These are phyloP conservation scores for Polyergus mexicanus DNA, from an alignment of 1,140 invertebrate species.

Conservation along the genomic window DNA sequence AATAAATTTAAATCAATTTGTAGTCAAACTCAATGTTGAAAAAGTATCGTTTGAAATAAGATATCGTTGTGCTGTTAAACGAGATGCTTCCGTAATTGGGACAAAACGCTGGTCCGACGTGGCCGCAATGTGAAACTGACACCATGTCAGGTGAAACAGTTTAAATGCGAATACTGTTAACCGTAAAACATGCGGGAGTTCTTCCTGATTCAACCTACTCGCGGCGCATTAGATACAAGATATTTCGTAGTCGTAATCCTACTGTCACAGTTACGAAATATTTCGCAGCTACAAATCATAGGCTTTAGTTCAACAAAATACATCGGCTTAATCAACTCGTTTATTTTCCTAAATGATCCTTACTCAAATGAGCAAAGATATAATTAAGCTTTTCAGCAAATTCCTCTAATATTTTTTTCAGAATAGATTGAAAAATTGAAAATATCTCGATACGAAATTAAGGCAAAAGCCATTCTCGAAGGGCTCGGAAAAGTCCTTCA, in stretches of 20 bases:
- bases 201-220: slow-evolving; percentile 38
- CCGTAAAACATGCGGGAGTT: slow-evolving; percentile 32
- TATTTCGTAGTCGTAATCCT: slow-evolving; percentile 1
- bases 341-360: not conserved
- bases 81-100: slow-evolving; percentile 28
- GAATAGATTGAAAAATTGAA: not conserved
- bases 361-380: not conserved
- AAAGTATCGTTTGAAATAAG: slow-evolving; percentile 10
- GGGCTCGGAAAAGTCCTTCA: not conserved
- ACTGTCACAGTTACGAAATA: not conserved
- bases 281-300: slow-evolving; percentile 14
- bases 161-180: slow-evolving; percentile 37
- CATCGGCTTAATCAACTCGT: slow-evolving; percentile 17
- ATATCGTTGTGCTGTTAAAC: slow-evolving; percentile 25
- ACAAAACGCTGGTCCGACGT: slow-evolving; percentile 29
- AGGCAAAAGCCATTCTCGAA: not conserved
- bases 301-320: not conserved
- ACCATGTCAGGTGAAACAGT: slow-evolving; percentile 40
- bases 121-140: slow-evolving; percentile 51
- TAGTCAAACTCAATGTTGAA: not conserved
- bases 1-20: not conserved
- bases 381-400: not conserved
- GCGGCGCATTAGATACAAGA: slow-evolving; percentile 24
- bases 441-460: not conserved
- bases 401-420: not conserved